Base-by-base conservation (phyloP, 2,888 invertebrate species). In the Drosophila gaucha region DNA sequence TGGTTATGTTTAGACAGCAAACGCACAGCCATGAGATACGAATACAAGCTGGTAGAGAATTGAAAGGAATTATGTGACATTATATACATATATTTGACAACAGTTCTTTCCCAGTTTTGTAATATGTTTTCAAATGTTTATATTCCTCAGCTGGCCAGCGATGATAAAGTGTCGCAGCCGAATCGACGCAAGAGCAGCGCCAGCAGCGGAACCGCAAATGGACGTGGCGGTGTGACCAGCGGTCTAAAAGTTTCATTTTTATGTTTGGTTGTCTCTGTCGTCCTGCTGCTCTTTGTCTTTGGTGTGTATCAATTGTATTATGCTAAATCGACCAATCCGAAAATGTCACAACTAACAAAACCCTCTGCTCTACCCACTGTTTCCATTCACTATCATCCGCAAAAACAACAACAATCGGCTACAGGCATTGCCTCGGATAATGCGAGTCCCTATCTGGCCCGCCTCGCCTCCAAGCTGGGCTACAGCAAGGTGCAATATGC, bases 401-500 rank as follows among this genome's bases (percentile, higher is more conserved):
- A 6, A 33, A 24, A 35, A 16, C 35, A 35, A 47, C 46, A 46
- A 31, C 6, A 33, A 47, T 24, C 33, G 9, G 41, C 33, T 65
- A 22, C 63, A 91, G 92, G 90, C 60, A 68, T 91, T 6, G 89
- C 91, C 49, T 89, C 91, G 44, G 92, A 92, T 50, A 90, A 91
- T 30, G 90, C 91, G 36, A 91, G 90, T 74, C 92, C 92, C 0
- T 88, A 95, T 88, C 92, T 96, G 69, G 96, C 96, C 85, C 94
- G 94, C n/a, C 90, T 96, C 63, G 96, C 95, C 22, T 94, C 95
- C 88, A 94, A 93, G 49, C 92, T 97, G 58, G 96, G 96, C 43
- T 94, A 96, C 86, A 93, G 94, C 84, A 94, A 94, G 79, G 93
- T 93, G 35, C 94, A 94, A 43, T 95, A 97, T 92, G 97, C 97